phyloP scores from a whole-genome alignment of 2,888 invertebrate species.

The Tribolium freemani region DNA sequence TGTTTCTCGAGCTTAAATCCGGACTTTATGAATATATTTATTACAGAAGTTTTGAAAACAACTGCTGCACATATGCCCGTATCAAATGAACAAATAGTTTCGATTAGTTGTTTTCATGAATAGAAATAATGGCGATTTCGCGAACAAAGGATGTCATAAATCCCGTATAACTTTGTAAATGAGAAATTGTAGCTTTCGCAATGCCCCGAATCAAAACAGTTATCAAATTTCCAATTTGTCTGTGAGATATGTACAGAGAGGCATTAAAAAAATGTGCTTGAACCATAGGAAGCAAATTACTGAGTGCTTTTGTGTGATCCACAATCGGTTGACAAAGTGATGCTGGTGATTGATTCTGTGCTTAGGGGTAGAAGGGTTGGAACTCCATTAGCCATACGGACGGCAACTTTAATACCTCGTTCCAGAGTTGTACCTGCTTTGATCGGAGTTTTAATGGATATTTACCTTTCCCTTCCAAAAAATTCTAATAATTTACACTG shows the following conservation, averaged over 20 bases:
- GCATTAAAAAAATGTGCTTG: slow-evolving; percentile 24
- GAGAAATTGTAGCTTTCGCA: slow-evolving; percentile 33
- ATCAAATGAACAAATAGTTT: background rate
- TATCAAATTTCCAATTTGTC: slow-evolving; percentile 44
- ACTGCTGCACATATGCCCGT: too few relatives aligned
- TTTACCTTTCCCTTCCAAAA: background rate
- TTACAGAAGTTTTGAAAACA: too few relatives aligned
- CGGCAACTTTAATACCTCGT: slow-evolving; percentile 23
- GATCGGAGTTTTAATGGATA: slow-evolving; percentile 16
- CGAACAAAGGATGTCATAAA: slow-evolving; percentile 29
- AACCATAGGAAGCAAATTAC: slow-evolving; percentile 43
- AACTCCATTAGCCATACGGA: slow-evolving; percentile 23
- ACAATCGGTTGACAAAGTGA: slow-evolving; percentile 43
- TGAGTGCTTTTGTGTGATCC: slow-evolving; percentile 40
- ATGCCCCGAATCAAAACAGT: slow-evolving; percentile 27
- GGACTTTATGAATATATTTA: too few relatives aligned
- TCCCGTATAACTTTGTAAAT: slow-evolving; percentile 27
- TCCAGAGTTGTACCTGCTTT: slow-evolving; percentile 1
- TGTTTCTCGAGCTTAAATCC: too few relatives aligned
- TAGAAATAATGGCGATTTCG: slow-evolving; percentile 23
- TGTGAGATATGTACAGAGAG: slow-evolving; percentile 14
- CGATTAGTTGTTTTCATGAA: slow-evolving; percentile 13
- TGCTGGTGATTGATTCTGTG: slow-evolving; percentile 28
- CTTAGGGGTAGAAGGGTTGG: slow-evolving; percentile 24
- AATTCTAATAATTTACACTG: background rate